These are phyloP conservation scores for Nomada ferruginata DNA, from an alignment of 2,888 invertebrate species.

Conservation along the genomic window DNA sequence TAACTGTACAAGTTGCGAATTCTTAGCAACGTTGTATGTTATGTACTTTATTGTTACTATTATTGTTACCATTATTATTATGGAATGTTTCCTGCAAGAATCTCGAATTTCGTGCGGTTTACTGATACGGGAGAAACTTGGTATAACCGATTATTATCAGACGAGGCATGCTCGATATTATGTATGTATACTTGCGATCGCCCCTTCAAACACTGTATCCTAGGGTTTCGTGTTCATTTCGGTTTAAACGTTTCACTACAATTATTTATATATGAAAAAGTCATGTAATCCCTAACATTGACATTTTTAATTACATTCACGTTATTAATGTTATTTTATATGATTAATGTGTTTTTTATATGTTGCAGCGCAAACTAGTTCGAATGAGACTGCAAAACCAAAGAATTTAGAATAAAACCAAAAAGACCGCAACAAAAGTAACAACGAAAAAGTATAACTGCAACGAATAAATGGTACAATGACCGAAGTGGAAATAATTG, in stretches of 20 bases:
- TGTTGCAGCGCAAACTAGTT: conserved; percentile 33
- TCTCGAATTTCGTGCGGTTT: background rate
- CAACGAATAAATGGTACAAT: conserved; percentile 27
- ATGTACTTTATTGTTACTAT: background rate
- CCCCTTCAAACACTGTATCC: background rate
- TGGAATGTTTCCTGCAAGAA: background rate
- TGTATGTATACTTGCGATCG: background rate
- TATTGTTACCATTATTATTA: no score
- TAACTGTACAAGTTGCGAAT: background rate
- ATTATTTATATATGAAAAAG: background rate
- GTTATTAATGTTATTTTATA: conserved; percentile 1
- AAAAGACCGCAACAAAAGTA: background rate
- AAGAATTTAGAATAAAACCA: conserved; percentile 12
- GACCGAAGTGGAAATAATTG: conserved; percentile 7
- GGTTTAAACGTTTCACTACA: background rate
- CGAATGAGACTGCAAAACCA: conserved; percentile 26
- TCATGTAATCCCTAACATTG: background rate
- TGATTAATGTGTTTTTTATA: conserved; percentile 6
- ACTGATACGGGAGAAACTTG: background rate
- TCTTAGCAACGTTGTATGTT: background rate
- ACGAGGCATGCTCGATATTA: background rate
- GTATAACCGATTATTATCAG: conserved; percentile 11
- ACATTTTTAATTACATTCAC: background rate
- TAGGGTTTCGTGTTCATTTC: background rate
- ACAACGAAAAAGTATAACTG: conserved; percentile 10